Evolutionary conservation across 2,113 vertebrate species (phyloP), one percentile per base, ranked within the genome.

Genomic region (Herpailurus yagouaroundi): DNA sequence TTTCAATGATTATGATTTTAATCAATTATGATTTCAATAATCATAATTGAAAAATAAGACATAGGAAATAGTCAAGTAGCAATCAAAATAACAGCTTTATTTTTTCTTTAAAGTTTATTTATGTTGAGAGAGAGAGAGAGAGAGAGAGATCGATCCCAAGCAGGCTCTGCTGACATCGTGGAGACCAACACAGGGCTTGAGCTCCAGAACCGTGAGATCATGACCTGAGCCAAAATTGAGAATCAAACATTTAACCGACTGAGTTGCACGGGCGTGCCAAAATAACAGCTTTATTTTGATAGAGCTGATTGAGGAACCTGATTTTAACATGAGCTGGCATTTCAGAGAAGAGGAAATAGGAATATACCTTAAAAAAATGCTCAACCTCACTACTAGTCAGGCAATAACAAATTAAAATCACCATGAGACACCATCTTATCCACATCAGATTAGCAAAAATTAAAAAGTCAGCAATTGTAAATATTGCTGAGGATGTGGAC

Each of bases 251-350:
- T 60, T 60, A 60, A 60, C 18, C 21, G 21, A 60, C 57, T 60
- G 21, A 23, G 57, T 19, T 21, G 9, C 57, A 60, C 21, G 3
- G 57, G 21, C 7, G 21, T 1, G 7, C 57, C 36, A 87, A n/a
- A 95, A 73, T 91, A 91, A 38, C 25, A 92, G 27, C 73, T 97
- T 89, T 86, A 86, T 81, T 80, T 94, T 94, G 77, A 89, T 71
- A 68, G 81, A 81, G 15, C n/a, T 76, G n/a, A 96, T 84, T 64
- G 21, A 88, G n/a, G 60, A 90, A 66, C 12, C 15, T 84, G 31
- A 83, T 23, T 91, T 95, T 52, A 94, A 88, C 19, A 55, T 50
- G 13, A 94, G 10, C 41, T 76, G 11, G 29, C 50, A 84, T 92
- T 96, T 88, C 63, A 64, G 83, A 87, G 31, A 79, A 82, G 41